Evolutionary conservation across 37 sponge, comb jelly and placozoan genomes (phyloP).

Genomic region (Lycopodina hypogea): DNA sequence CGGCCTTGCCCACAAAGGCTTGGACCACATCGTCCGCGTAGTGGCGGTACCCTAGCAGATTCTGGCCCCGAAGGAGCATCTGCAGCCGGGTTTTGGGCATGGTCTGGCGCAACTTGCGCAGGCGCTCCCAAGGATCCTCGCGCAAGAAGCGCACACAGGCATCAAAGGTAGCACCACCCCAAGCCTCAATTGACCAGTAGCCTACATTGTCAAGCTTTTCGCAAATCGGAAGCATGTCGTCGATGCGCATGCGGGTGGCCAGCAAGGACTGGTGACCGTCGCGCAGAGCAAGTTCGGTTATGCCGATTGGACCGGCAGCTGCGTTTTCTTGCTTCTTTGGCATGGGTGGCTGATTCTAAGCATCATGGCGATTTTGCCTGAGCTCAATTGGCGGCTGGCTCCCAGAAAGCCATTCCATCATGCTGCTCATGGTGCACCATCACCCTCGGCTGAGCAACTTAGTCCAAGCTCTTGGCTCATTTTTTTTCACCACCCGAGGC

Average conservation of each 20-base stretch:
- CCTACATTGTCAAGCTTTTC: background rate
- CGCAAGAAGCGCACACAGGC: background rate
- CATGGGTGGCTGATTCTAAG: no score
- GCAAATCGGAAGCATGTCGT: background rate
- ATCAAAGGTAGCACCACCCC: background rate
- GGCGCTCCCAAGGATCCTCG: background rate
- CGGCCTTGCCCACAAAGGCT: background rate
- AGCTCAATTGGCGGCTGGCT: no score
- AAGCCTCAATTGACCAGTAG: background rate
- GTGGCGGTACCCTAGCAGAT: background rate
- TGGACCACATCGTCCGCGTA: background rate
- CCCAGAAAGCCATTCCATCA: no score
- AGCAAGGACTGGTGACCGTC: background rate
- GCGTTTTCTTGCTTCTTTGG: no score
- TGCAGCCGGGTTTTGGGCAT: background rate
- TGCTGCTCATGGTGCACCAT: no score
- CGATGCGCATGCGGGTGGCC: background rate
- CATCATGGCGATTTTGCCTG: no score
- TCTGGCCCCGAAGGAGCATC: background rate
- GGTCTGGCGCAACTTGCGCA: background rate
- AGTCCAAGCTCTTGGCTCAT: no score
- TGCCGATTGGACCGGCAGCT: background rate
- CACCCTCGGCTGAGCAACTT: no score
- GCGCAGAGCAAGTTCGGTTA: background rate
- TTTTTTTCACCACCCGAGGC: no score